These are phyloP conservation scores for Sciurus vulgaris DNA, from an alignment of 2,797 vertebrate species.

Conservation along the genomic window DNA sequence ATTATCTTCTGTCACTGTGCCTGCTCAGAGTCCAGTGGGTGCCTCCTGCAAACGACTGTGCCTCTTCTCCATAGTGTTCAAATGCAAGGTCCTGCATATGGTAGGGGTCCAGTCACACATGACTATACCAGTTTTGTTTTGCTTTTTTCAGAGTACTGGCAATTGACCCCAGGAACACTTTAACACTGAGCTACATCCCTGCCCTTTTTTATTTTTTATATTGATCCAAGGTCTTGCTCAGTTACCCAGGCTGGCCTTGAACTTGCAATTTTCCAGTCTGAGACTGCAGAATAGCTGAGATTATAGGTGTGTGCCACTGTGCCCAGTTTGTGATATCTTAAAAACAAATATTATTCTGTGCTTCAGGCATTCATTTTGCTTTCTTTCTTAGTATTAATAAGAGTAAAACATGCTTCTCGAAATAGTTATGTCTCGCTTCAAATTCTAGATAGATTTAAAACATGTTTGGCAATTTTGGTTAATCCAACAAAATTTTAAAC, in stretches of 20 bases:
- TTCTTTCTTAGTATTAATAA: background rate
- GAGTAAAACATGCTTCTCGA: background rate
- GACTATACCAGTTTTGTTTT: background rate
- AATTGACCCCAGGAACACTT: too few species aligned
- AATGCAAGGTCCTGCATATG: background rate
- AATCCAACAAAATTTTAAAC: conserved; percentile 7
- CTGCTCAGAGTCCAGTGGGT: background rate
- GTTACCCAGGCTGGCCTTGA: too few species aligned
- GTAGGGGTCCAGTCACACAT: too few species aligned
- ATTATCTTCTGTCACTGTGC: background rate
- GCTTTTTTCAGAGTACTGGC: too few species aligned
- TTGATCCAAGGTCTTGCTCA: too few species aligned
- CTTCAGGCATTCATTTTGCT: background rate
- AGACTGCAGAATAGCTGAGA: too few species aligned
- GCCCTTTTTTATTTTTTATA: background rate
- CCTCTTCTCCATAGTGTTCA: background rate
- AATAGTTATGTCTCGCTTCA: background rate
- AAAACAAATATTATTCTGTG: background rate
- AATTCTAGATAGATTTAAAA: background rate
- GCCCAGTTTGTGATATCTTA: background rate
- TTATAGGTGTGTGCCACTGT: too few species aligned
- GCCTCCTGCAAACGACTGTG: background rate
- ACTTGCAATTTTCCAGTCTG: too few species aligned
- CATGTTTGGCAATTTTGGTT: background rate
- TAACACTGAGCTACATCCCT: too few species aligned